Percentiles rank a stretch among this genome's conserved stretches.
Conservation (phyloP, 37 sponge, comb jelly and placozoan species). For the Cladorhizidae sp. region DNA sequence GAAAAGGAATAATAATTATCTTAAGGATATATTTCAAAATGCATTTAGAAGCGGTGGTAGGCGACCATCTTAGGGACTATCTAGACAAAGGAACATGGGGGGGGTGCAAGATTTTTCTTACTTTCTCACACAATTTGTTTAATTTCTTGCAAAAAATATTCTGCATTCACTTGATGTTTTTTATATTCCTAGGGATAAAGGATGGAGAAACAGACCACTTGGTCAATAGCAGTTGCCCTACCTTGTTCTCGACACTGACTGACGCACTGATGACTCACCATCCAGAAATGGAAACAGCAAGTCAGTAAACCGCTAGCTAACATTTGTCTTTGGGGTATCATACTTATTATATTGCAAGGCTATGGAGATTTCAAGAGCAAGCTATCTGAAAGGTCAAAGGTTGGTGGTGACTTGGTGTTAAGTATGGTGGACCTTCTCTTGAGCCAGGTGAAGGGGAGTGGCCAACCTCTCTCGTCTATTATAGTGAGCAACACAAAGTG, state of each 20-base stretch:
- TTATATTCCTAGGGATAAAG: too few relatives aligned
- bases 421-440: slow-evolving; percentile 8
- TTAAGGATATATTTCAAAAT: too few relatives aligned
- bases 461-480: neutral
- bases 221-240: slow-evolving; percentile 12
- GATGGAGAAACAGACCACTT: neutral
- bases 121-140: too few relatives aligned
- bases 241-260: neutral
- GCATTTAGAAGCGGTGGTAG: too few relatives aligned
- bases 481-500: neutral
- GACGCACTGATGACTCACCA: neutral
- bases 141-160: too few relatives aligned
- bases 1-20: too few relatives aligned
- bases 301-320: neutral
- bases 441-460: slow-evolving; percentile 5
- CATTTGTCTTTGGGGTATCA: too few relatives aligned
- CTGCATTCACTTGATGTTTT: too few relatives aligned
- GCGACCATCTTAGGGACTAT: too few relatives aligned
- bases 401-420: neutral
- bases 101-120: too few relatives aligned
- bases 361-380: slow-evolving; percentile 5
- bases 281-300: neutral
- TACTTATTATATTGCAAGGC: neutral
- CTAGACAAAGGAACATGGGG: too few relatives aligned
- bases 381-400: neutral